Conservation (phyloP, 2,797 vertebrate species). For the Tenualosa thibaudeaui region DNA sequence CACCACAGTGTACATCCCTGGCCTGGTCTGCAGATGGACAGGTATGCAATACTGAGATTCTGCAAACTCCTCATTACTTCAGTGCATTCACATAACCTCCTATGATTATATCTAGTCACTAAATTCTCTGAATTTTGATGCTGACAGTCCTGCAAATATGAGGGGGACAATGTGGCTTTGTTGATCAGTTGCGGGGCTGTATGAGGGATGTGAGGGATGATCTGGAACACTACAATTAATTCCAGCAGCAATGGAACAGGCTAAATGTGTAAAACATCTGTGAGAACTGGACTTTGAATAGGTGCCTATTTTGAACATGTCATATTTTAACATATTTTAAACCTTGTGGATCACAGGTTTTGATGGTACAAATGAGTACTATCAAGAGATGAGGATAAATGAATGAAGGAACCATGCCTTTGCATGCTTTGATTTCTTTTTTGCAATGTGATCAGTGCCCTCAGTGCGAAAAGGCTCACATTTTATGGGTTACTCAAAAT, state of each 20-base stretch:
- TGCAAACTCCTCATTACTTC: background rate
- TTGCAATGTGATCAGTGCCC: no score
- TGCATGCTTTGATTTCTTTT: no score
- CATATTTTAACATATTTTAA: background rate
- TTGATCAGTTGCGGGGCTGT: background rate
- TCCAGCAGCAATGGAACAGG: background rate
- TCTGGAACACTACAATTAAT: background rate
- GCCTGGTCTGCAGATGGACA: conserved; percentile 97
- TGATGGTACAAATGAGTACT: no score
- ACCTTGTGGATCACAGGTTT: background rate
- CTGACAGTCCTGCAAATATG: conserved; percentile 84
- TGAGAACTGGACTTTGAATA: background rate
- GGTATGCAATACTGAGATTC: conserved; percentile 65
- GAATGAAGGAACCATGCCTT: no score
- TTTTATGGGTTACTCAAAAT: background rate
- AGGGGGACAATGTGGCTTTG: conserved; percentile 59
- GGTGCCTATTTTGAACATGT: background rate
- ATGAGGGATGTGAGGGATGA: background rate
- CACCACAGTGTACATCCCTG: conserved; percentile 89
- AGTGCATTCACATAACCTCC: conserved; percentile 46
- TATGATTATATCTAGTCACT: conserved; percentile 78
- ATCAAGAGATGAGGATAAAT: no score
- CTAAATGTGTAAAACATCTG: no score
- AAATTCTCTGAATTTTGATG: conserved; percentile 71
- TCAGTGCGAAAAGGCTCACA: background rate